These are phyloP conservation scores for Hyposmocoma kahamanoa DNA, from an alignment of 1,140 invertebrate genomes.

Conservation along the genomic window DNA sequence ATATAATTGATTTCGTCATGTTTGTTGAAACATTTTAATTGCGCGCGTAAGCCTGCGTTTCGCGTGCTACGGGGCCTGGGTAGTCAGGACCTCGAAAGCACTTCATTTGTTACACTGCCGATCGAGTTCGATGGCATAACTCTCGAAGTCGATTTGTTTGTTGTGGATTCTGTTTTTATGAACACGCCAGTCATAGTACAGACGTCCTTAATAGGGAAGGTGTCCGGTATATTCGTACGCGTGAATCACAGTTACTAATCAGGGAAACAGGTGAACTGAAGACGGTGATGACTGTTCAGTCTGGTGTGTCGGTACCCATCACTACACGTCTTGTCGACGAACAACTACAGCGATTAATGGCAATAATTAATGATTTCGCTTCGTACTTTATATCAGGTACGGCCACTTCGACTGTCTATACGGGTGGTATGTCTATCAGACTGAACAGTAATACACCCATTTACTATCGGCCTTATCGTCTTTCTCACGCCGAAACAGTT, in stretches of 20 bases:
- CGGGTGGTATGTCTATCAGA: slow-evolving; percentile 13
- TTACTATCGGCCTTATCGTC: slow-evolving; percentile 4
- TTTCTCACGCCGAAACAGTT: not conserved
- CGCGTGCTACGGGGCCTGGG: slow-evolving; percentile 15
- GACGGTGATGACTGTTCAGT: not conserved
- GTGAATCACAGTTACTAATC: slow-evolving; percentile 4
- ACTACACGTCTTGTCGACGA: not conserved
- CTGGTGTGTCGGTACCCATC: not conserved
- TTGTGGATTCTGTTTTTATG: slow-evolving; percentile 14
- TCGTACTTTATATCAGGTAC: slow-evolving; percentile 9
- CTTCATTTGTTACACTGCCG: slow-evolving; percentile 9
- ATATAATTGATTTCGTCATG: slow-evolving; percentile 18
- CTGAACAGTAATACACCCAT: slow-evolving; percentile 5
- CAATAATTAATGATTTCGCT: slow-evolving; percentile 6
- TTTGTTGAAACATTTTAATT: slow-evolving; percentile 19
- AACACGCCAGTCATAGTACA: slow-evolving; percentile 13
- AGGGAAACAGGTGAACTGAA: not conserved
- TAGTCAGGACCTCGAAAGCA: slow-evolving; percentile 12
- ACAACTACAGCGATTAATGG: not conserved
- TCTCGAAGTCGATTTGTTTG: slow-evolving; percentile 19
- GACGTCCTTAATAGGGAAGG: slow-evolving; percentile 22
- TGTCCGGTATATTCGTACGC: slow-evolving; percentile 14
- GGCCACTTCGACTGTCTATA: slow-evolving; percentile 11
- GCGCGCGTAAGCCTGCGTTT: slow-evolving; percentile 7
- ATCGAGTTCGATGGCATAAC: slow-evolving; percentile 15